phyloP scores from a whole-genome alignment of 2,888 invertebrate species.

The Dascillus cervinus region DNA sequence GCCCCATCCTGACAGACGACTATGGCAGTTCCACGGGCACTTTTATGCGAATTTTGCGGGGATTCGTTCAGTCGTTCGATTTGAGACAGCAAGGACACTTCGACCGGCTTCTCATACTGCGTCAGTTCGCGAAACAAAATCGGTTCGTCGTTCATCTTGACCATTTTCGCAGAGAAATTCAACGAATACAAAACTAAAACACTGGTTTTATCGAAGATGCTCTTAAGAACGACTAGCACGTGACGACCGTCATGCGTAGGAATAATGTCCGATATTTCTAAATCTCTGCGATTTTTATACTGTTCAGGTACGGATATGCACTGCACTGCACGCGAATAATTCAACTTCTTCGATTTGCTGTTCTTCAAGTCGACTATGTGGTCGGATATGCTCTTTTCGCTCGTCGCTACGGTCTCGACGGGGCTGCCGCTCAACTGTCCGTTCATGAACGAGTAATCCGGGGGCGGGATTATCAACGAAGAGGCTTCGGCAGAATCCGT shows the following conservation, averaged over 20 bases:
- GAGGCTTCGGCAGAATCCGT: slow-evolving; percentile 32
- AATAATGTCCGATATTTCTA: slow-evolving; percentile 55
- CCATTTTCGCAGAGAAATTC: slow-evolving; percentile 44
- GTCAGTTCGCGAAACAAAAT: slow-evolving; percentile 54
- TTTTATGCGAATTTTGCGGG: slow-evolving; percentile 12
- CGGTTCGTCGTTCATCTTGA: slow-evolving; percentile 53
- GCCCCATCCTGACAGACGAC: slow-evolving; percentile 69
- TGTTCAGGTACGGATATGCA: slow-evolving; percentile 49
- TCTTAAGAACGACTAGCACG: slow-evolving; percentile 52
- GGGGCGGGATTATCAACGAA: slow-evolving; percentile 25
- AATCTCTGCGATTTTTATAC: slow-evolving; percentile 44
- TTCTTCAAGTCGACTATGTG: slow-evolving; percentile 41
- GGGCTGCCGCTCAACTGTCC: slow-evolving; percentile 23
- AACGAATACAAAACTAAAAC: slow-evolving; percentile 51
- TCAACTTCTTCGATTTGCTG: slow-evolving; percentile 32
- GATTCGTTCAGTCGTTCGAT: slow-evolving; percentile 29
- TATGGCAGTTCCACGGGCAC: slow-evolving; percentile 54
- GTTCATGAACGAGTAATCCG: slow-evolving; percentile 30
- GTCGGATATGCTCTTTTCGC: slow-evolving; percentile 38
- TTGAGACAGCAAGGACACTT: slow-evolving; percentile 60
- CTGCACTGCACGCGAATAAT: slow-evolving; percentile 48
- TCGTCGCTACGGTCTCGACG: slow-evolving; percentile 7
- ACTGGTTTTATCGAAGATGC: slow-evolving; percentile 33
- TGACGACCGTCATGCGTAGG: slow-evolving; percentile 64
- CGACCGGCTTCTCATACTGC: slow-evolving; percentile 58